phyloP scores from a whole-genome alignment of 2,888 invertebrate genomes.

The Brenthis ino region DNA sequence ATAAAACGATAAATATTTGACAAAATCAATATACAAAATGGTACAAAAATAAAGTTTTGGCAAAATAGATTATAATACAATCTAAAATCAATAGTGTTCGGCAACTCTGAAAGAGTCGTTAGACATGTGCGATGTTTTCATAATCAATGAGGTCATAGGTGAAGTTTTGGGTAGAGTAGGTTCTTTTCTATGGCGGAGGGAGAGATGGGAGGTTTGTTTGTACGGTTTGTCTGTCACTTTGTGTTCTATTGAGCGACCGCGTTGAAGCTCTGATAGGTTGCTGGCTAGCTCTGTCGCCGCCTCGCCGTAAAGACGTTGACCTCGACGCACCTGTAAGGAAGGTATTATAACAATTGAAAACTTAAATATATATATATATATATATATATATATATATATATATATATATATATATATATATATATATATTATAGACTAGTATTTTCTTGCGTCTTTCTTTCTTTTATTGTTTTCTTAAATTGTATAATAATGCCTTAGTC shows the following conservation, averaged over 20 bases:
- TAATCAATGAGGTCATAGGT: slow-evolving; percentile 51
- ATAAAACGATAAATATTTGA: background rate
- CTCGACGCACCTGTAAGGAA: slow-evolving; percentile 56
- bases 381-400: no score
- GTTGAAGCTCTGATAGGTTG: slow-evolving; percentile 64
- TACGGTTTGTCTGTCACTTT: slow-evolving; percentile 61
- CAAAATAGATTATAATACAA: background rate
- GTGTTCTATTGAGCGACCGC: slow-evolving; percentile 51
- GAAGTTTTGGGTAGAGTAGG: slow-evolving; percentile 54
- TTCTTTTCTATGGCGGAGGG: slow-evolving; percentile 61
- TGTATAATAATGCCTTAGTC: no score
- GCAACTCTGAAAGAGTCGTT: slow-evolving; percentile 37
- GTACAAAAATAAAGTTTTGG: background rate
- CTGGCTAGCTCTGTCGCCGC: slow-evolving; percentile 67
- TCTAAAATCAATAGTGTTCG: slow-evolving; percentile 1
- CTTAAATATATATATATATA: no score
- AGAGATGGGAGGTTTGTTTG: slow-evolving; percentile 46
- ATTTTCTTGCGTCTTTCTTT: no score
- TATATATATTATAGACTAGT: no score
- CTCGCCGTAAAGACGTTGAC: slow-evolving; percentile 65
- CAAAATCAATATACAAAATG: slow-evolving; percentile 10
- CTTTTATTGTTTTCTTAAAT: no score
- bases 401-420: no score
- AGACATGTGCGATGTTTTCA: slow-evolving; percentile 52
- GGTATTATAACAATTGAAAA: no score